Base-by-base conservation (phyloP, 2,888 invertebrate species). In the Eupithecia insigniata region DNA sequence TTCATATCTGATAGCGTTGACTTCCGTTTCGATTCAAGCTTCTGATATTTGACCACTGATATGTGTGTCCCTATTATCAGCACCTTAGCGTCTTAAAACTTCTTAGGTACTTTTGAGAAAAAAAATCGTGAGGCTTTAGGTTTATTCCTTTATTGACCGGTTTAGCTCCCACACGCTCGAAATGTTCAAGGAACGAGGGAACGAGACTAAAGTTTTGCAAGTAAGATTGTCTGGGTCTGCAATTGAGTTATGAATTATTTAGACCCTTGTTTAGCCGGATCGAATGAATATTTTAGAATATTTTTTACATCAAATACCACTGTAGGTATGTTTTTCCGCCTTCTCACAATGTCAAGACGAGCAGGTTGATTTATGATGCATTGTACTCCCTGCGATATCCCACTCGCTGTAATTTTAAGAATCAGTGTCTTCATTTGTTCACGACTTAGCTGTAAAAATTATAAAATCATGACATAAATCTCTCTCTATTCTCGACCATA, bases 241-340 rank as follows among this genome's bases (percentile, higher is more conserved):
- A 75, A 73, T 70, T 73, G 69, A 69, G 28, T 61, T 62, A 77
- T 79, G 77, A 77, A 79, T 79, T 75, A 78, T 79, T 76, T 69
- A 79, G 70, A 61, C 51, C 36, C 64, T 46, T 39, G 68, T 61
- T 66, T 60, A 61, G 67, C 61, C 60, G 51, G 43, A 66, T 62
- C 55, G 60, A 68, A 73, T 70, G 68, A 71, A 71, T 75, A 77
- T 61, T 71, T 69, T 60, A 46, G 58, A 69, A 65, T 58, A 68
- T 46, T 36, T 34, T 34, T 32, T 22, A 64, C 22, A 64, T 36
- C 36, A 36, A 62, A 32, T 55, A 66, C 32, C 18, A 18, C 66
- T 34, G 36, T 14, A 3, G n/a, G 64, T 55, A 8, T 62, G 14
- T 34, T 64, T 62, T 64, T 64, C 64, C 36, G 64, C 36, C 64